phyloP scores from a whole-genome alignment of 2,113 vertebrate genomes.

The Myiagra hebetior region DNA sequence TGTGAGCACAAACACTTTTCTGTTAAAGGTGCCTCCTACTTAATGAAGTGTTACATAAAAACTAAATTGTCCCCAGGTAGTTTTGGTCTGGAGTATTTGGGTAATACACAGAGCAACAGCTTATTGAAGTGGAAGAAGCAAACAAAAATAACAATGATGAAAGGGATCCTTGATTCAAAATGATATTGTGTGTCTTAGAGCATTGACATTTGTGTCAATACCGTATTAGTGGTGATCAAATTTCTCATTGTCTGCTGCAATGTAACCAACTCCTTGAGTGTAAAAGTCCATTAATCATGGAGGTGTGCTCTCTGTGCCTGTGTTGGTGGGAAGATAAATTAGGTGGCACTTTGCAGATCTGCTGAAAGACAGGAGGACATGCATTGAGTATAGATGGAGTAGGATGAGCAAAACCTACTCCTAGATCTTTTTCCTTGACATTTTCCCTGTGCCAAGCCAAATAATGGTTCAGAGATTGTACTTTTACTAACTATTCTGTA shows the following conservation, averaged over 20 bases:
- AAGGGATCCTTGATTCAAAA: neutral
- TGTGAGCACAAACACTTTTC: neutral
- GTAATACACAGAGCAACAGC: neutral
- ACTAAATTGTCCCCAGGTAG: neutral
- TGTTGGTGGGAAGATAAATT: slow-evolving; percentile 12
- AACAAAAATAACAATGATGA: neutral
- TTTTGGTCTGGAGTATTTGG: neutral
- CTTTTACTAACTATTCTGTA: neutral
- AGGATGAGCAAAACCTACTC: neutral
- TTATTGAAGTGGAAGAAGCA: neutral
- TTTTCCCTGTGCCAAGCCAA: neutral
- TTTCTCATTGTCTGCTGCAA: slow-evolving; percentile 28
- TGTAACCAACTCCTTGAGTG: neutral
- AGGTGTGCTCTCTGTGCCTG: neutral
- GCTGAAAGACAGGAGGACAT: neutral
- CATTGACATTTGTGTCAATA: slow-evolving; percentile 37
- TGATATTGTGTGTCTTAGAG: neutral
- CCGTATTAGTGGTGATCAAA: neutral
- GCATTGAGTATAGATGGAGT: neutral
- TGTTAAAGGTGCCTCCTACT: neutral
- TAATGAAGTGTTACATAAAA: neutral
- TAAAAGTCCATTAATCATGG: slow-evolving; percentile 31
- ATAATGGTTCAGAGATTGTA: neutral
- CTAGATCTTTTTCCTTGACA: neutral
- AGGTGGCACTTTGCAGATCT: neutral